A percentile compares a stretch with the other conserved stretches of the same genome.
phyloP scores from a whole-genome alignment of 2,888 invertebrate genomes.

The Trichopoda pennipes region DNA sequence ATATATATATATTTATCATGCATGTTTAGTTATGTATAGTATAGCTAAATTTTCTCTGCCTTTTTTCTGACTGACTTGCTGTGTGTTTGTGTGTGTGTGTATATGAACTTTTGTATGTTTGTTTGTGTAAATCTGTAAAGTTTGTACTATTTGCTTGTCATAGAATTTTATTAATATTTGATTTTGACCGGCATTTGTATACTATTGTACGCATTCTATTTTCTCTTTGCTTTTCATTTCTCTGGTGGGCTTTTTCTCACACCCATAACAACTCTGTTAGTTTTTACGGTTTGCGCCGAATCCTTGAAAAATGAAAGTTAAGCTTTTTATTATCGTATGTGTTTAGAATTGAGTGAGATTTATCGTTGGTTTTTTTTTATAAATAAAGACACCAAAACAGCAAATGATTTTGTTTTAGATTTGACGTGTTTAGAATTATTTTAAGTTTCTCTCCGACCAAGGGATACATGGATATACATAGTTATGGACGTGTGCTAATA shows the following conservation, averaged over 20 bases:
- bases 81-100: neutral
- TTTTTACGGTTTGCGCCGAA: slow-evolving; percentile 70
- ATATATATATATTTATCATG: neutral
- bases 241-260: neutral
- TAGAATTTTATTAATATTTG: slow-evolving; percentile 29
- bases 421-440: slow-evolving; percentile 51
- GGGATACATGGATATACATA: neutral
- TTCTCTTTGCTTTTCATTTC: slow-evolving; percentile 21
- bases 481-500: neutral
- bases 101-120: no score
- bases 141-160: slow-evolving; percentile 16
- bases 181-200: slow-evolving; percentile 57
- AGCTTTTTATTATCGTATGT: slow-evolving; percentile 19
- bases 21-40: neutral
- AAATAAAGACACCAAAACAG: no score
- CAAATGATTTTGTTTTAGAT: neutral
- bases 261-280: slow-evolving; percentile 2
- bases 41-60: neutral
- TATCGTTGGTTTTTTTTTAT: slow-evolving; percentile 28
- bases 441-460: neutral
- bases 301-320: slow-evolving; percentile 70
- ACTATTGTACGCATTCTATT: slow-evolving; percentile 18
- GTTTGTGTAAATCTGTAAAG: neutral
- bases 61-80: neutral
- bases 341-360: slow-evolving; percentile 50